phyloP scores from a whole-genome alignment of 2,113 vertebrate genomes.

The Podarcis cretensis region DNA sequence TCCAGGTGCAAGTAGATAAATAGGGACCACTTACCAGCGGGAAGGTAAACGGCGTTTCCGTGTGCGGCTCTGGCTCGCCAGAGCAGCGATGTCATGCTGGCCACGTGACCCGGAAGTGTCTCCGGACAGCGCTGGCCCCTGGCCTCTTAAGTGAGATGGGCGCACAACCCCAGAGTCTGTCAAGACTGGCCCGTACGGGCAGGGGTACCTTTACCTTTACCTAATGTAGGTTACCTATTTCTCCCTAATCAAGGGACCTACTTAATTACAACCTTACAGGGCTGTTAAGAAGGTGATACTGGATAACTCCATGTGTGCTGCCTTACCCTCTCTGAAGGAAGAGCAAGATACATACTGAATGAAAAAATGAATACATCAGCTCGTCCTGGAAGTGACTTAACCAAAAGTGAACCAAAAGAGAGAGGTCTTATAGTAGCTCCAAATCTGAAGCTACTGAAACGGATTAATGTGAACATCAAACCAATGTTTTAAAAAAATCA shows the following conservation, averaged over 20 bases:
- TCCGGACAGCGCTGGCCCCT: too few species aligned
- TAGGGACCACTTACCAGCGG: too few species aligned
- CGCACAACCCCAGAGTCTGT: too few species aligned
- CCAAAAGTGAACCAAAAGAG: not conserved
- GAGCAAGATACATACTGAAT: not conserved
- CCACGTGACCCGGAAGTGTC: too few species aligned
- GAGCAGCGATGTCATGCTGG: too few species aligned
- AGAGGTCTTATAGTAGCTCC: not conserved
- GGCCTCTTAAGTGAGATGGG: too few species aligned
- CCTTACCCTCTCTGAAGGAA: not conserved
- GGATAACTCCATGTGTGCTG: too few species aligned
- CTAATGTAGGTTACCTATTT: not conserved
- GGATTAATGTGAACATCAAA: not conserved
- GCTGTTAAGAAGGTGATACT: not conserved
- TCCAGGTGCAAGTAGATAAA: too few species aligned
- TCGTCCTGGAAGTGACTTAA: not conserved
- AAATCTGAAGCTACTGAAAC: not conserved
- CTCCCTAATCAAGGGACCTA: not conserved
- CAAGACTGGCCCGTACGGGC: too few species aligned
- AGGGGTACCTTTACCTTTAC: too few species aligned
- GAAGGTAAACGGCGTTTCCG: too few species aligned
- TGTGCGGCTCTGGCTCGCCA: too few species aligned
- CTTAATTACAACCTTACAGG: not conserved
- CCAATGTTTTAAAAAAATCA: not conserved
- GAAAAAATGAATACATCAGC: not conserved